Evolutionary conservation across 1,140 invertebrate genomes (phyloP).

Genomic region (Camponotus floridanus): DNA sequence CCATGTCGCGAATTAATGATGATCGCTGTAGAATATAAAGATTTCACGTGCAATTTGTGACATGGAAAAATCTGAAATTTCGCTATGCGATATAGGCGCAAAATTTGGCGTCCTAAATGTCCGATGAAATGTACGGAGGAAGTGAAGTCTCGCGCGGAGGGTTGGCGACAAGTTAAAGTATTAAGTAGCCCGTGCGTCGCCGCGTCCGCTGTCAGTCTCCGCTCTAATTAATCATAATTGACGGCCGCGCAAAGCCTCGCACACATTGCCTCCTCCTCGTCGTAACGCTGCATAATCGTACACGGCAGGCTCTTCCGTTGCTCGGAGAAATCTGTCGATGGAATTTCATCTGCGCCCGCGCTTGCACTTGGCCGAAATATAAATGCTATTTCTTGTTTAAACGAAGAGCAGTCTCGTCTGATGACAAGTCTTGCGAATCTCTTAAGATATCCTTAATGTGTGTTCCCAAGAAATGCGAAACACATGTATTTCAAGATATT

Average conservation of each 20-base stretch:
- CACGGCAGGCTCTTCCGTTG: slow-evolving; percentile 64
- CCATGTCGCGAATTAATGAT: background rate
- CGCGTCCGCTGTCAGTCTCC: slow-evolving; percentile 86
- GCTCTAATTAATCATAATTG: slow-evolving; percentile 87
- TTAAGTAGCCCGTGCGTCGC: slow-evolving; percentile 83
- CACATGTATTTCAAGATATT: background rate
- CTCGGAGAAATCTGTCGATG: slow-evolving; percentile 62
- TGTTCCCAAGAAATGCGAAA: no score
- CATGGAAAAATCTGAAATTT: background rate
- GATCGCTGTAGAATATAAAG: background rate
- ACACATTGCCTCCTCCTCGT: slow-evolving; percentile 77
- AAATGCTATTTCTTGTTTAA: background rate
- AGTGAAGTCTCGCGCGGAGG: slow-evolving; percentile 69
- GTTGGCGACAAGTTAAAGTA: slow-evolving; percentile 82
- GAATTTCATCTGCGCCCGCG: background rate
- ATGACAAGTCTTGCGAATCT: background rate
- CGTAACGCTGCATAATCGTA: slow-evolving; percentile 72
- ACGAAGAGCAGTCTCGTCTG: background rate
- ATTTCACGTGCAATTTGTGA: background rate
- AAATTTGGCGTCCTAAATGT: slow-evolving; percentile 28
- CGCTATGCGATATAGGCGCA: background rate
- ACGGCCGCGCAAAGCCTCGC: slow-evolving; percentile 85
- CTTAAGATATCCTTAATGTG: background rate
- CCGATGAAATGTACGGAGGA: slow-evolving; percentile 40
- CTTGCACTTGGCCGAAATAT: background rate